Conservation (phyloP, 2,113 vertebrate species). For the Catagonus wagneri region DNA sequence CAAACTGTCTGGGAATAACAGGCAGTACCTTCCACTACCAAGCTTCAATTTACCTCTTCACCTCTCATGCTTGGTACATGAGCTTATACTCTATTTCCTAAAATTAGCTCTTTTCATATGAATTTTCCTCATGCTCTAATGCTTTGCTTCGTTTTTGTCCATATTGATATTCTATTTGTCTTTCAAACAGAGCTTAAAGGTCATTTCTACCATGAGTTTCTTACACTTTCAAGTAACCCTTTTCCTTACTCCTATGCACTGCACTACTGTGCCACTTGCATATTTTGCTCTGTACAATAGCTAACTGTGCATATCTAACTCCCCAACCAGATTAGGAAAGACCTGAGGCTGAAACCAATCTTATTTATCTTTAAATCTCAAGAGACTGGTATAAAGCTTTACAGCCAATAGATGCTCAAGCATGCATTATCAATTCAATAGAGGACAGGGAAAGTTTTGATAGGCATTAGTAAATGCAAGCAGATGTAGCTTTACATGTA, state of each 20-base stretch:
- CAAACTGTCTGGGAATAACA: not conserved
- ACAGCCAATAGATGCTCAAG: not conserved
- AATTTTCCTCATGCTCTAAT: not conserved
- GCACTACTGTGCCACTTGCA: not conserved
- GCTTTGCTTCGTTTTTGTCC: not conserved
- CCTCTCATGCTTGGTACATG: not conserved
- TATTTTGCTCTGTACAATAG: not conserved
- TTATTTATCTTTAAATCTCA: conserved; percentile 35
- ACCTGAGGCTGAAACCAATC: conserved; percentile 37
- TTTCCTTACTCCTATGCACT: not conserved
- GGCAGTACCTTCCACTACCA: not conserved
- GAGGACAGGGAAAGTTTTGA: not conserved
- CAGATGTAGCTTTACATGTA: not conserved
- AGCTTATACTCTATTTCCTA: not conserved
- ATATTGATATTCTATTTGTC: not conserved
- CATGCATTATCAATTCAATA: not conserved
- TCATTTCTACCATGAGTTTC: not conserved
- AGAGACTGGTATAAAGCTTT: not conserved
- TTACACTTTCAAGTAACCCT: not conserved
- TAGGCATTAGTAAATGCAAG: not conserved
- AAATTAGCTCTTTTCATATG: not conserved
- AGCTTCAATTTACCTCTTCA: not conserved
- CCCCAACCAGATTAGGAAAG: conserved; percentile 29
- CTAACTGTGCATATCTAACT: not conserved
- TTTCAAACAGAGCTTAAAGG: conserved; percentile 6